Evolutionary conservation across 2,113 vertebrate species (phyloP).

Genomic region (Lepisosteus oculatus): DNA sequence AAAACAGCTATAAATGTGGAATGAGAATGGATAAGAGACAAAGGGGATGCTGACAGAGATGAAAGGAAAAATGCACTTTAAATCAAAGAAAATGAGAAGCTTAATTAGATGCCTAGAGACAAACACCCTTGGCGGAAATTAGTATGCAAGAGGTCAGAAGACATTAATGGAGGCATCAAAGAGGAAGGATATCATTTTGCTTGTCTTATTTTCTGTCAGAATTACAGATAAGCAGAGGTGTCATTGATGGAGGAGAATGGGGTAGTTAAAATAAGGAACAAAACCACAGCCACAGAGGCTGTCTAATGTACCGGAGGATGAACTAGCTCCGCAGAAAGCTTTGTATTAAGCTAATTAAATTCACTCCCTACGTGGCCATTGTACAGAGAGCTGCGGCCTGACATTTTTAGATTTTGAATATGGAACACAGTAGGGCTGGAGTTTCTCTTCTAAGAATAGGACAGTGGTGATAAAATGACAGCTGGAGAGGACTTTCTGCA

Average conservation of each 20-base stretch:
- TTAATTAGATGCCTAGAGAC: slow-evolving; percentile 73
- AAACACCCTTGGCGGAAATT: slow-evolving; percentile 56
- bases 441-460: too few species aligned
- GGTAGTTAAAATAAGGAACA: not conserved
- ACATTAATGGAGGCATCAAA: slow-evolving; percentile 20
- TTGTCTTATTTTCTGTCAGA: not conserved
- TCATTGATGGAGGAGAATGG: not conserved
- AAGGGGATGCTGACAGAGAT: slow-evolving; percentile 32
- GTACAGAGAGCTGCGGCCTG: too few species aligned
- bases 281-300: slow-evolving; percentile 26
- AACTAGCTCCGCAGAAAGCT: not conserved
- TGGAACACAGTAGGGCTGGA: too few species aligned
- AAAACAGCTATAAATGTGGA: slow-evolving; percentile 15
- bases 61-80: slow-evolving; percentile 35
- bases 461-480: too few species aligned
- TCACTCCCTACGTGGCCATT: too few species aligned
- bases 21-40: slow-evolving; percentile 9
- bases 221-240: not conserved
- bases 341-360: too few species aligned
- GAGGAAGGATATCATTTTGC: slow-evolving; percentile 10
- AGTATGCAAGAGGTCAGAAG: slow-evolving; percentile 57
- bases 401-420: too few species aligned
- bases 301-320: slow-evolving; percentile 12
- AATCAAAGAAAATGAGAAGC: slow-evolving; percentile 17
- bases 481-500: too few species aligned